Evolutionary conservation across 2,113 vertebrate species (phyloP), one percentile per base, ranked within the genome.

Genomic region (Sardina pilchardus): DNA sequence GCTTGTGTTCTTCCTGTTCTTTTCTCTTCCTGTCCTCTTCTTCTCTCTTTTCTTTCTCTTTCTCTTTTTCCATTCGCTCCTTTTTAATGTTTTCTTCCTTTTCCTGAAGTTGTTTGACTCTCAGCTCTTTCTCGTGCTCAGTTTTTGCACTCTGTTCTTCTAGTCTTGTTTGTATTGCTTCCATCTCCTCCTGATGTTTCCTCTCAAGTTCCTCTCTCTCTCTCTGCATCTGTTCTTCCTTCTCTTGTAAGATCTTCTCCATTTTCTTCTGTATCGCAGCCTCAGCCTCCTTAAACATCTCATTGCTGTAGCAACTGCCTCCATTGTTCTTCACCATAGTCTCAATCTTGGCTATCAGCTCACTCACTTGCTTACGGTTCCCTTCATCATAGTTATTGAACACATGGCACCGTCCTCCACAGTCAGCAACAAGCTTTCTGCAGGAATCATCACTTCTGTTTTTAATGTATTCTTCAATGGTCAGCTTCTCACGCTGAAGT

Each of bases 371-470:
- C 1, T 16, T 71, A 3, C 0, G 21, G 12, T 88, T 81, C 19
- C 26, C 4, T 39, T 3, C 67, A 16, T 83, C 47, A 56, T 8
- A 75, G 44, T 88, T 88, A 34, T 88, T 56, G 50, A 88, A 88
- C 1, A 26, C 78, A 48, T 83, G 48, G 36, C 9, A 84, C 59
- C 82, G 21, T 8, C 71, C 6, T 59, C 83, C 83, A 85, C 84
- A 85, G 6, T 85, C 81, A 4, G 36, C 19, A 39, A 87, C 42
- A 59, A 87, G 63, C 39, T 85, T 82, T 4, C 85, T 83, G 1
- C 82, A 26, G 9, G 84, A 24, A 4, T 12, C 3, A 36, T 81
- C 53, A 17, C 6, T 5, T 42, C 4, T 42, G 44, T 21, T 30
- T 53, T 21, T 21, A 14, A n/a, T 34, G 5, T 50, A 87, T 36